These are phyloP conservation scores for Mustela nigripes DNA, from an alignment of 2,113 vertebrate species.

Conservation along the genomic window DNA sequence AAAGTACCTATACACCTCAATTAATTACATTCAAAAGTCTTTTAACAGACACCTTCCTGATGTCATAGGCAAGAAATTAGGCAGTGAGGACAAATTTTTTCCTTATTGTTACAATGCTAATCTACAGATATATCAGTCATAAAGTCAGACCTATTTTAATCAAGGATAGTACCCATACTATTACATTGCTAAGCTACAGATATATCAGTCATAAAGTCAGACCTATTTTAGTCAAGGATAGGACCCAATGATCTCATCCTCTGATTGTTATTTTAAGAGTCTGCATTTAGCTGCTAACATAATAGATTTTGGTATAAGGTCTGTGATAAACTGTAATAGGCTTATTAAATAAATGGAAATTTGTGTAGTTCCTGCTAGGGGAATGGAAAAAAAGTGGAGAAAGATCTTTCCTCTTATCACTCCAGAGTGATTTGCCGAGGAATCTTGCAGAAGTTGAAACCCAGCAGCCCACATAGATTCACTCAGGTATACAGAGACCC, in stretches of 20 bases:
- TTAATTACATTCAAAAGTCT: background rate
- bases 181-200: background rate
- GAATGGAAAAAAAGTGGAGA: background rate
- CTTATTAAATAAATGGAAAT: constrained; percentile 13
- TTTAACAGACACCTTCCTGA: background rate
- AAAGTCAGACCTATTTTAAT: background rate
- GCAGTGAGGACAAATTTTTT: background rate
- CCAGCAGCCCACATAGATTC: background rate
- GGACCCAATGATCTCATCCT: background rate
- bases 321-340: background rate
- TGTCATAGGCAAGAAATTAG: background rate
- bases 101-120: background rate
- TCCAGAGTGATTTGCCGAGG: background rate
- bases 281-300: background rate
- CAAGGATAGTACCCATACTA: background rate
- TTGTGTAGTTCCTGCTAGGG: background rate
- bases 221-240: background rate
- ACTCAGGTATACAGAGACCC: background rate
- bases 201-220: background rate
- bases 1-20: background rate
- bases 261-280: background rate
- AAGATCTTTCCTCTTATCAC: background rate
- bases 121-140: background rate
- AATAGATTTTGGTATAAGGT: background rate
- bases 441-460: background rate